Base-by-base conservation (phyloP, 2,113 vertebrate species). In the Bufo gargarizans region DNA sequence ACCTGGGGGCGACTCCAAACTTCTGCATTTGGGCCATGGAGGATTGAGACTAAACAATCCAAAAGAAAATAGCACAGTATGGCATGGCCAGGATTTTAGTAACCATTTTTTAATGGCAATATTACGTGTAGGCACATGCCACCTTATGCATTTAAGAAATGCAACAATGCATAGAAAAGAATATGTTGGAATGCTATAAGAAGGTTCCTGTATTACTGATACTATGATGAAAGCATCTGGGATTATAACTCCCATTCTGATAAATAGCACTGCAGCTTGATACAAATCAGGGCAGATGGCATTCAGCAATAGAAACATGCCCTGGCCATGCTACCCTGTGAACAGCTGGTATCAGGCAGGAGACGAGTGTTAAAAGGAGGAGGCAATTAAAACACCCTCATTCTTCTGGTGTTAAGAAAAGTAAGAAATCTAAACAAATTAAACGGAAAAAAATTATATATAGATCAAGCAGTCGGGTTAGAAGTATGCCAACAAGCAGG, bases 161-260 rank as follows among this genome's bases (percentile, higher is more conserved):
- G 50, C 6, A 22, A 8, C 55, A 84, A 84, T 55, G 63, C 82
- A 69, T 65, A 71, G 47, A 84, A 65, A 78, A 3, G 7, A 79
- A 43, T 49, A 78, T 49, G 55, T 55, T 33, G 82, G 85, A 79
- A 78, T 49, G 58, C 12, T 65, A 20, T 50, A 6, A 86, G 8
- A 65, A 47, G 14, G 47, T 22, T 33, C 19, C 22, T 74, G 55
- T 11, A 77, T 20, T 49, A 71, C 49, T 16, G 49, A 67, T n/a
- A 47, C 13, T n/a, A 71, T 2, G 50, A 55, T 22, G 45, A 50
- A 63, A n/a, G 10, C n/a, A 53, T 47, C n/a, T 14, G 72, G 22
- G 53, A 58, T 14, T 55, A 58, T 9, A 86, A 5, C 5, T 86
- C 55, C 69, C 63, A 83, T 83, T 69, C 10, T 85, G 83, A 56